phyloP scores from a whole-genome alignment of 37 sponge, comb jelly and placozoan species.

The Eunapius fragilis region DNA sequence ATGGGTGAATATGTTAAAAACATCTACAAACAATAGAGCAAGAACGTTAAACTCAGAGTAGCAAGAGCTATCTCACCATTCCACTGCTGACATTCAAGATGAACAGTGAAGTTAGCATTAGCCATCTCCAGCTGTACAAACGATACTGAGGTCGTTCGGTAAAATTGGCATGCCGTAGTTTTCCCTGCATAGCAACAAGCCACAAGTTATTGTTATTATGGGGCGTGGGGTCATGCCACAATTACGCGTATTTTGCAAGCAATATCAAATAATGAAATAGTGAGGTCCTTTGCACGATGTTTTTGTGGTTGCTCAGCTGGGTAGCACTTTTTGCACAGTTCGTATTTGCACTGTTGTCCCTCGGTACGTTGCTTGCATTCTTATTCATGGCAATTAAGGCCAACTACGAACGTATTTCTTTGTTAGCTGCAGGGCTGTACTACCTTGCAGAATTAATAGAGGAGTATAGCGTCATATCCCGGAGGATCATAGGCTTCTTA shows the following conservation, averaged over 20 bases:
- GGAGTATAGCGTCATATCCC: constrained; percentile 82
- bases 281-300: constrained; percentile 13
- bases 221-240: background rate
- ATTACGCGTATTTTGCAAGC: background rate
- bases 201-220: too few species aligned
- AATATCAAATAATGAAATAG: background rate
- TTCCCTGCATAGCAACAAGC: background rate
- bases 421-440: constrained; percentile 86
- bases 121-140: constrained; percentile 69
- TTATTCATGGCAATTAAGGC: background rate
- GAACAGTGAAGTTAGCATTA: constrained; percentile 54
- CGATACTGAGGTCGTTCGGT: background rate
- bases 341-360: constrained; percentile 57
- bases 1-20: constrained; percentile 71
- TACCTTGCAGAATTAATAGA: constrained; percentile 89
- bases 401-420: background rate
- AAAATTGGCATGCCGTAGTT: background rate
- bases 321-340: constrained; percentile 54
- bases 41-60: background rate
- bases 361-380: constrained; percentile 56
- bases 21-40: constrained; percentile 14
- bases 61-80: constrained; percentile 33
- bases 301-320: constrained; percentile 79
- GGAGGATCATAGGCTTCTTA: constrained; percentile 55
- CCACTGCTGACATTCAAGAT: constrained; percentile 78